phyloP scores from a whole-genome alignment of 2,113 vertebrate species.

The Peromyscus polionotus region DNA sequence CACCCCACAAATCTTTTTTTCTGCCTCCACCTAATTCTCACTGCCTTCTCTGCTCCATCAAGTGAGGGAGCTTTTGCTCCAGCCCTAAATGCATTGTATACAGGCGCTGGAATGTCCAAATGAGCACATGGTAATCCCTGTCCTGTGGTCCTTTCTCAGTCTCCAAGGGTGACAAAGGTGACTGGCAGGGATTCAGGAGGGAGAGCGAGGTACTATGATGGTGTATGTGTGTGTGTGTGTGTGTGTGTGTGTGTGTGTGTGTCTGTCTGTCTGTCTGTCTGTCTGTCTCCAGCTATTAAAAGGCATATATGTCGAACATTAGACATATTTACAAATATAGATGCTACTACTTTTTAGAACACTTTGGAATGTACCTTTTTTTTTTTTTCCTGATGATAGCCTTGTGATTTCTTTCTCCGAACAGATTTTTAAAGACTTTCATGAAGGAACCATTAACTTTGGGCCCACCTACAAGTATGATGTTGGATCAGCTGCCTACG shows the following conservation, averaged over 20 bases:
- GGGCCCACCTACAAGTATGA: slow-evolving; percentile 92
- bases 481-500: slow-evolving; percentile 89
- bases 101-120: fast-evolving
- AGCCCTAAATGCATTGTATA: fast-evolving
- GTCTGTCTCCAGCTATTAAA: background rate
- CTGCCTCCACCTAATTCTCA: background rate
- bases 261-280: fast-evolving
- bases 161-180: background rate
- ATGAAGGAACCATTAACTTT: slow-evolving; percentile 91
- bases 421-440: slow-evolving; percentile 92
- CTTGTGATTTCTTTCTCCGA: slow-evolving; percentile 44
- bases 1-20: background rate
- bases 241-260: fast-evolving
- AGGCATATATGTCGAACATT: fast-evolving
- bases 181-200: fast-evolving
- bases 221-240: fast-evolving
- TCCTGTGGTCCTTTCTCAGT: background rate
- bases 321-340: background rate
- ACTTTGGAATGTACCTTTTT: background rate
- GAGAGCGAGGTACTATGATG: fast-evolving
- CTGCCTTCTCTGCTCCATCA: background rate
- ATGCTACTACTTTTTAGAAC: too few relatives aligned
- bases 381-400: too few relatives aligned
- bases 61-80: background rate
- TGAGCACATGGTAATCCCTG: background rate